These are phyloP conservation scores for Bettongia penicillata DNA, from an alignment of 2,113 vertebrate species.

Conservation along the genomic window DNA sequence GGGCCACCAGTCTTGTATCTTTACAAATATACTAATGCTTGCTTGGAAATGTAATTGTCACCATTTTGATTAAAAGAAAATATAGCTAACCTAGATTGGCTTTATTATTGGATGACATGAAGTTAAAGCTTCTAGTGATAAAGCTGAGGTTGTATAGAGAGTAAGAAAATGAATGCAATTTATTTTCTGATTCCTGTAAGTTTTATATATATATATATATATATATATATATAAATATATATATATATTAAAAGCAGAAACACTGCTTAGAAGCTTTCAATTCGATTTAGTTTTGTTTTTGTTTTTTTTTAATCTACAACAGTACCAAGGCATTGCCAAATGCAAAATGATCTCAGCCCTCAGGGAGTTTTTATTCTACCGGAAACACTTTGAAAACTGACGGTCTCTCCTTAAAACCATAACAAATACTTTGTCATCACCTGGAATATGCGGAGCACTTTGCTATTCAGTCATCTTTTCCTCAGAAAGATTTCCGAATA, in stretches of 20 bases:
- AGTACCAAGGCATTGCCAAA: neutral
- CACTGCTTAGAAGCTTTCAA: neutral
- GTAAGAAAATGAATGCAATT: constrained; percentile 32
- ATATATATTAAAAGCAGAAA: neutral
- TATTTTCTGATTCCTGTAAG: neutral
- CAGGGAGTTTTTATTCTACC: neutral
- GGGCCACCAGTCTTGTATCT: neutral
- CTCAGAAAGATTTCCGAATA: neutral
- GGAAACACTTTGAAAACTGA: neutral
- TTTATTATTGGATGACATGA: neutral
- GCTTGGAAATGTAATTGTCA: constrained; percentile 1
- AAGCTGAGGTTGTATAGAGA: constrained; percentile 3
- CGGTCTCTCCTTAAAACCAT: neutral
- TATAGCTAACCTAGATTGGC: neutral
- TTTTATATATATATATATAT: too few species aligned
- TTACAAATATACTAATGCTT: constrained; percentile 29
- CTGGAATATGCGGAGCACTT: neutral
- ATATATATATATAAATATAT: too few species aligned
- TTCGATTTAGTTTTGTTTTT: neutral
- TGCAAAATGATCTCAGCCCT: neutral
- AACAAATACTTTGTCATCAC: neutral
- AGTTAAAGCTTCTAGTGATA: neutral
- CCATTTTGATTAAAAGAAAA: constrained; percentile 49
- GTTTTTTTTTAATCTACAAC: neutral
- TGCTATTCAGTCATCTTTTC: neutral